A percentile compares a stretch with the other conserved stretches of the same genome.
Conservation (phyloP, 2,113 vertebrate genomes). For the Corydoras sp. region DNA sequence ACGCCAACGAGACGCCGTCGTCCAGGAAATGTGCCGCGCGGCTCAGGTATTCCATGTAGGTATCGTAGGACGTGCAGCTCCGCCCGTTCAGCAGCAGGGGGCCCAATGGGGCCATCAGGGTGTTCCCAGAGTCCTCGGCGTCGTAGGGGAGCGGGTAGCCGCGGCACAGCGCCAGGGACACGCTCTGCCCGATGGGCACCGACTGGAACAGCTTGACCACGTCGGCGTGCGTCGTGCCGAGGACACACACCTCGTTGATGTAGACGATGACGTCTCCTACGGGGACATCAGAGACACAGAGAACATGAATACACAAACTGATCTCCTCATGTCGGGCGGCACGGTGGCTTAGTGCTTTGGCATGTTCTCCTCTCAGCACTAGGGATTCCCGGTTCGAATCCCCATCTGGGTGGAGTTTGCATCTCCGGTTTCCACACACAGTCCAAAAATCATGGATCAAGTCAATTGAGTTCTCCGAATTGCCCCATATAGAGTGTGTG, state of each 20-base stretch:
- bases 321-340: too few species aligned
- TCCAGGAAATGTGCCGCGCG: constrained; percentile 89
- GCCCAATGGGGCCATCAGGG: constrained; percentile 84
- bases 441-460: too few species aligned
- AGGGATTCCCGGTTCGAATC: too few species aligned
- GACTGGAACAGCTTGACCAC: constrained; percentile 99
- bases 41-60: constrained; percentile 95
- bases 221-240: constrained; percentile 96
- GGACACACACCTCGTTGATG: constrained; percentile 98
- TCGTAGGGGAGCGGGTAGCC: constrained; percentile 97
- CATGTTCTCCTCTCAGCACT: too few species aligned
- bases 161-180: constrained; percentile 94
- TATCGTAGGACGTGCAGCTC: constrained; percentile 81
- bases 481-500: too few species aligned
- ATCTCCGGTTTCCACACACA: too few species aligned
- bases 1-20: constrained; percentile 92
- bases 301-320: too few species aligned
- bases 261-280: constrained; percentile 98
- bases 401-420: too few species aligned
- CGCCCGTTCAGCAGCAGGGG: constrained; percentile 89
- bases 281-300: constrained; percentile 20
- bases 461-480: too few species aligned
- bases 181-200: constrained; percentile 95
- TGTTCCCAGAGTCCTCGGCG: constrained; percentile 82
- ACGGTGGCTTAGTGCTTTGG: too few species aligned